phyloP scores from a whole-genome alignment of 35 echinoderm and acorn worm species.

The Diadema setosum region DNA sequence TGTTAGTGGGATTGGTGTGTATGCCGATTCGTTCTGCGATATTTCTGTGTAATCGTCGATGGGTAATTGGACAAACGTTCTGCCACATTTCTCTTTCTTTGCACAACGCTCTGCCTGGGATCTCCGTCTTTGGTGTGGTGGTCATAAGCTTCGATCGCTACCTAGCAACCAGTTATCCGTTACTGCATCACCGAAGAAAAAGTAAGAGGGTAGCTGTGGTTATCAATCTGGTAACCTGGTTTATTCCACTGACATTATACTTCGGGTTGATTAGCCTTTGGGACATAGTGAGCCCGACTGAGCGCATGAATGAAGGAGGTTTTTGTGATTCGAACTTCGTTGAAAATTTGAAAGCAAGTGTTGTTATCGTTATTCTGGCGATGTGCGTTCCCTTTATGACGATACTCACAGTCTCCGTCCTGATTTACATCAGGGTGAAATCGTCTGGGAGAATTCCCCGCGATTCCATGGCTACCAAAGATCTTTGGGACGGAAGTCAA shows the following conservation, averaged over 20 bases:
- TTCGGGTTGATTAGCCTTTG: neutral
- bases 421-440: neutral
- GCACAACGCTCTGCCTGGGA: neutral
- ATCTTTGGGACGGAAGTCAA: neutral
- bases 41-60: neutral
- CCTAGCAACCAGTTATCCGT: neutral
- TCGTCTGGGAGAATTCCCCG: neutral
- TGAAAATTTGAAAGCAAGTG: neutral
- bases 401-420: neutral
- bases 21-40: conserved; percentile 23
- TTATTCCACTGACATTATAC: neutral
- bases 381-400: neutral
- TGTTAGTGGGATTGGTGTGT: neutral
- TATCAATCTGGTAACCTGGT: neutral
- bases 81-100: no score
- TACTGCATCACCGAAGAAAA: neutral
- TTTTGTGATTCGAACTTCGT: neutral
- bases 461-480: neutral
- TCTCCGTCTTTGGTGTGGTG: neutral
- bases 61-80: no score
- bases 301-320: neutral
- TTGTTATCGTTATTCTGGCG: neutral
- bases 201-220: neutral
- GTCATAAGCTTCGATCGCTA: conserved; percentile 29
- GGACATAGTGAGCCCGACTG: neutral